These are phyloP conservation scores for Polymixis lichenea DNA, from an alignment of 2,888 invertebrate genomes.

Conservation along the genomic window DNA sequence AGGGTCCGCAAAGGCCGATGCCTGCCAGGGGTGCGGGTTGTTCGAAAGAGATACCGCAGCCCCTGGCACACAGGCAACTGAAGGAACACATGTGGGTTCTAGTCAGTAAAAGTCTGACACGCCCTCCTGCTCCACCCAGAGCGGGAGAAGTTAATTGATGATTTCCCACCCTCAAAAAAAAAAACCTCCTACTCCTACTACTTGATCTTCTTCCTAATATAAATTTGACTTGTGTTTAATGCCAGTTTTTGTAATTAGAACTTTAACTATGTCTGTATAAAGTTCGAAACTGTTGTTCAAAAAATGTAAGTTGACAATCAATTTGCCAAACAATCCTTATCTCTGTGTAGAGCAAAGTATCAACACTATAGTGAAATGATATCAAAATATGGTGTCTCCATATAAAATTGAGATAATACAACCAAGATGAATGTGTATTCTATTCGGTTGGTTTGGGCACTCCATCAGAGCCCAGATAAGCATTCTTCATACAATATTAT, in stretches of 20 bases:
- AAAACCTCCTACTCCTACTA: too few species aligned
- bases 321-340: background rate
- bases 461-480: conserved; percentile 29
- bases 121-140: too few species aligned
- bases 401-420: conserved; percentile 26
- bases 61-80: too few species aligned
- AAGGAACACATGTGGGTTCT: too few species aligned
- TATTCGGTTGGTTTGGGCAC: conserved; percentile 15
- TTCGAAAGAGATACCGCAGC: too few species aligned
- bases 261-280: background rate
- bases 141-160: too few species aligned
- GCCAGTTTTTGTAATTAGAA: background rate
- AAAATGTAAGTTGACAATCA: background rate
- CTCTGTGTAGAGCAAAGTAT: background rate
- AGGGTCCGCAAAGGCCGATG: too few species aligned
- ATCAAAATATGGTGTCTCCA: conserved; percentile 20
- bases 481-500: conserved; percentile 38
- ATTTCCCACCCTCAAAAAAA: too few species aligned
- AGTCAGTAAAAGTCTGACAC: too few species aligned
- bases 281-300: background rate
- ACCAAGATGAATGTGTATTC: conserved; percentile 30
- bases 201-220: too few species aligned
- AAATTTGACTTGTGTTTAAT: background rate
- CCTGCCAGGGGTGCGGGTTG: too few species aligned
- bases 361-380: background rate